These are phyloP conservation scores for Torymus texanus DNA, from an alignment of 2,888 invertebrate species.

Conservation along the genomic window DNA sequence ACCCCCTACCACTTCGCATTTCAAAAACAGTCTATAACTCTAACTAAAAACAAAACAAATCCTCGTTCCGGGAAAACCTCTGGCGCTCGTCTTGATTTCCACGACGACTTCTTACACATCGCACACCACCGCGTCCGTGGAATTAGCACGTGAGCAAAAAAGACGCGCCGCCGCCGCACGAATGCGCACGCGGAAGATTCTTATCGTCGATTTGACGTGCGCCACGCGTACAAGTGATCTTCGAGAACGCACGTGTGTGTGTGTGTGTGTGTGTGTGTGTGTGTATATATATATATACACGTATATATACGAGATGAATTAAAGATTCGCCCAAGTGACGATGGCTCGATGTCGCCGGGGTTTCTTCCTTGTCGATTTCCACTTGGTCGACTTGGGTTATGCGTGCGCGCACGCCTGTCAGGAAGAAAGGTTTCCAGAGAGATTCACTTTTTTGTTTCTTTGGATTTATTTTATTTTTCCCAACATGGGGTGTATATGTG, in stretches of 20 bases:
- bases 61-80: conserved; percentile 16
- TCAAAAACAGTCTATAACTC: not conserved
- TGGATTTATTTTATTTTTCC: no score
- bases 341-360: conserved; percentile 31
- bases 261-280: no score
- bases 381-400: not conserved
- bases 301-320: conserved; percentile 51
- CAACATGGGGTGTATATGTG: no score
- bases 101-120: not conserved
- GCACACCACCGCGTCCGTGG: not conserved
- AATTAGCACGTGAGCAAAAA: conserved; percentile 2
- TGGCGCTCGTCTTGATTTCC: not conserved
- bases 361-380: conserved; percentile 12
- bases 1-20: not conserved
- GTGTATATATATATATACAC: no score
- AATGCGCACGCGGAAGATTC: conserved; percentile 40
- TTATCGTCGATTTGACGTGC: conserved; percentile 61
- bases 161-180: not conserved
- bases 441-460: no score
- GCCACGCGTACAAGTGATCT: conserved; percentile 60
- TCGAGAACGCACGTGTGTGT: not conserved
- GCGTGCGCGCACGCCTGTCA: no score
- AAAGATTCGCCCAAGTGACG: conserved; percentile 64
- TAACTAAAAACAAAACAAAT: no score
- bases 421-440: no score